Evolutionary conservation across 2,113 vertebrate genomes (phyloP).

Genomic region (Chionodraco myersi): DNA sequence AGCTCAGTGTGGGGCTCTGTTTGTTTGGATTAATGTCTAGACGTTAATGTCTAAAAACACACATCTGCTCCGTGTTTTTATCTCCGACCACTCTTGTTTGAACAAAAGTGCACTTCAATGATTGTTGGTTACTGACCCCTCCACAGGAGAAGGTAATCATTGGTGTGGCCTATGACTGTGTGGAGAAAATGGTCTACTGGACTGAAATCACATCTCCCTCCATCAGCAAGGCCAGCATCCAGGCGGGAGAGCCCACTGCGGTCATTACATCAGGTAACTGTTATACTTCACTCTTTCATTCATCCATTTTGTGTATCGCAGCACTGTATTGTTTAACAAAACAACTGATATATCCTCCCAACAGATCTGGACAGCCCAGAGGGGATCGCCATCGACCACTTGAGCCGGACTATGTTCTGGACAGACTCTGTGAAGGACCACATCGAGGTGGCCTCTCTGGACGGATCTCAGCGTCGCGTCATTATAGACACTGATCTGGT

Average conservation of each 20-base stretch:
- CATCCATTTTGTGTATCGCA: not conserved
- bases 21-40: conserved; percentile 67
- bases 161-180: conserved; percentile 92
- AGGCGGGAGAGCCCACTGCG: conserved; percentile 86
- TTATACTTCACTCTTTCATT: not conserved
- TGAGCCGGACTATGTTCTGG: conserved; percentile 93
- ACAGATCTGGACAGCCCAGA: conserved; percentile 91
- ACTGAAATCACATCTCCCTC: conserved; percentile 92
- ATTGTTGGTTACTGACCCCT: conserved; percentile 59
- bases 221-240: conserved; percentile 89
- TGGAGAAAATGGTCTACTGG: conserved; percentile 94
- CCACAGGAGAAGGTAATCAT: conserved; percentile 91
- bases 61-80: conserved; percentile 54
- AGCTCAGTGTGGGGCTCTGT: conserved; percentile 30
- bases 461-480: conserved; percentile 89
- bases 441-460: conserved; percentile 92
- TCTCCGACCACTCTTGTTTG: conserved; percentile 17
- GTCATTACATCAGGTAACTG: conserved; percentile 88
- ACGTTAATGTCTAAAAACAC: conserved; percentile 25
- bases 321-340: not conserved
- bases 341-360: conserved; percentile 9
- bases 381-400: conserved; percentile 91
- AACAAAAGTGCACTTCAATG: conserved; percentile 40
- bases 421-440: conserved; percentile 90
- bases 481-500: conserved; percentile 88